These are phyloP conservation scores for Rhogogaster chlorosoma DNA, from an alignment of 2,888 invertebrate genomes.

Conservation along the genomic window DNA sequence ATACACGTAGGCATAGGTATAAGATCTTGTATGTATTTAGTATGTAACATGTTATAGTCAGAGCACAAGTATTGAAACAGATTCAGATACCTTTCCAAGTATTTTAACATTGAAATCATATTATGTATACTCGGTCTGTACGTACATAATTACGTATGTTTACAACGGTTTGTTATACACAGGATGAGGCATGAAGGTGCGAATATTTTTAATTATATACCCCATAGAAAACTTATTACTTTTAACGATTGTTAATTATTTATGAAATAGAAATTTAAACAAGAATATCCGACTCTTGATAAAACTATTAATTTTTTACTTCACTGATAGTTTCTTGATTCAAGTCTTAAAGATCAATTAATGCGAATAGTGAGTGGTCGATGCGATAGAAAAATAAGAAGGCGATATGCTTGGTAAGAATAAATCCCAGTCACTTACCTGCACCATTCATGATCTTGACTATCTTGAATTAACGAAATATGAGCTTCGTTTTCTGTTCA, in stretches of 20 bases:
- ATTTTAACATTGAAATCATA: slow-evolving; percentile 17
- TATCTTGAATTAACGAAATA: slow-evolving; percentile 28
- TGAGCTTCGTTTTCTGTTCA: background rate
- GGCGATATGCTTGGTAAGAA: background rate
- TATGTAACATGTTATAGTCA: background rate
- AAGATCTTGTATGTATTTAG: slow-evolving; percentile 12
- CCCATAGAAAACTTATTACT: background rate
- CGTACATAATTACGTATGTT: slow-evolving; percentile 10
- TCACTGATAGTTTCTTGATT: background rate
- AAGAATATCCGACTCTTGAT: background rate
- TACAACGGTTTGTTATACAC: background rate
- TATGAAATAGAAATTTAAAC: background rate
- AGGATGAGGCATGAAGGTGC: background rate
- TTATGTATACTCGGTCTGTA: background rate
- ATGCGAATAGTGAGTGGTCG: background rate
- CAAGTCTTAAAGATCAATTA: background rate
- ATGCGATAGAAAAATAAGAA: background rate
- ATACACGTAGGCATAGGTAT: slow-evolving; percentile 4
- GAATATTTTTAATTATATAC: background rate
- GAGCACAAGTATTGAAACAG: slow-evolving; percentile 24
- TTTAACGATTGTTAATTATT: background rate
- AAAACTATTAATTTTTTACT: background rate
- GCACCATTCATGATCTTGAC: background rate
- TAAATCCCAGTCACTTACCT: background rate
- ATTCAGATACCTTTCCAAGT: background rate